Evolutionary conservation across 1,140 invertebrate genomes (phyloP).

Genomic region (Pseudomyrmex pallidus): DNA sequence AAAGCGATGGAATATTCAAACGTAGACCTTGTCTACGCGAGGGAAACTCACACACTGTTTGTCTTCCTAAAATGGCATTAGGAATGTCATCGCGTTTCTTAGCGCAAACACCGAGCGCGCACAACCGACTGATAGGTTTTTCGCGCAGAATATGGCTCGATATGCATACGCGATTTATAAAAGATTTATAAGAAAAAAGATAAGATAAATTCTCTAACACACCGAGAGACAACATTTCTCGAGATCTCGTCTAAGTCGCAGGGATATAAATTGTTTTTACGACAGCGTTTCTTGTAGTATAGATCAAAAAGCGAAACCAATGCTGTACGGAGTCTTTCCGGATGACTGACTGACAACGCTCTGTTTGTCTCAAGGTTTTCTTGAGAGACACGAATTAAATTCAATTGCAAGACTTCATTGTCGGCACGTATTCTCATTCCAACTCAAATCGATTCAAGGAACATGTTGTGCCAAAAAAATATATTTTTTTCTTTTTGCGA

Average conservation of each 20-base stretch:
- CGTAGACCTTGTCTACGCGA: too few species aligned
- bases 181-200: too few species aligned
- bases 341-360: conserved; percentile 18
- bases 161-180: too few species aligned
- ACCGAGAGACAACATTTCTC: not conserved
- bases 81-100: too few species aligned
- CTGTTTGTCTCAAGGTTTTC: not conserved
- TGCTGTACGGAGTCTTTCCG: not conserved
- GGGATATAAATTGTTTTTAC: not conserved
- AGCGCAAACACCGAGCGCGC: too few species aligned
- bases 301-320: not conserved
- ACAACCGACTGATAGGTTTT: too few species aligned
- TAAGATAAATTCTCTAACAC: too few species aligned
- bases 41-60: too few species aligned
- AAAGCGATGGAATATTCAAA: too few species aligned
- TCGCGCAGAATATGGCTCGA: too few species aligned
- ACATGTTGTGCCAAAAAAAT: not conserved
- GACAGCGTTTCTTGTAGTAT: not conserved
- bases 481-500: not conserved
- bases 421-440: not conserved
- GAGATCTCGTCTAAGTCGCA: not conserved
- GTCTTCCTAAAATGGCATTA: too few species aligned
- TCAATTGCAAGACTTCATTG: conserved; percentile 10
- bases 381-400: not conserved
- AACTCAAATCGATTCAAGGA: not conserved